Conservation (phyloP, 1,140 invertebrate species). For the Zelostemma sp. region DNA sequence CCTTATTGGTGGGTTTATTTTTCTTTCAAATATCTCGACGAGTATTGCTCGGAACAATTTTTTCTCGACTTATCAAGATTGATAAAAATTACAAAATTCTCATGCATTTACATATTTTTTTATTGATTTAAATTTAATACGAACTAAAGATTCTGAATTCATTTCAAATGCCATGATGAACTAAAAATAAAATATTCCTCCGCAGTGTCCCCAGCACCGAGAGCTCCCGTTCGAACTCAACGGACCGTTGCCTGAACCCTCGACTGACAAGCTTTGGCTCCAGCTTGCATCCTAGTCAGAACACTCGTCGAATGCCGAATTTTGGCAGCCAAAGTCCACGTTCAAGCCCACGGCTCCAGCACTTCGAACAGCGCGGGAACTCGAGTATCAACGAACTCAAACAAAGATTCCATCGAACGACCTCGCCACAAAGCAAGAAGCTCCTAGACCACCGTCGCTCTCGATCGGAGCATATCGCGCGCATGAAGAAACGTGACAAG, state of each 20-base stretch:
- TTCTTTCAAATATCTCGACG: no score
- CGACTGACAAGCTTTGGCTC: constrained; percentile 59
- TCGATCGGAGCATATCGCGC: constrained; percentile 61
- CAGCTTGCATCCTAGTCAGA: constrained; percentile 65
- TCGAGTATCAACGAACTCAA: constrained; percentile 14
- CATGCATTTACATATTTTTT: no score
- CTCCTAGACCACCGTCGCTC: constrained; percentile 61
- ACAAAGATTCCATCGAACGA: constrained; percentile 46
- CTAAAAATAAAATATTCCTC: not conserved
- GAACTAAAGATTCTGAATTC: no score
- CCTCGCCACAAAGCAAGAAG: constrained; percentile 58
- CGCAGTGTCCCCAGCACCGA: constrained; percentile 56
- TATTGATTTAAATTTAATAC: no score
- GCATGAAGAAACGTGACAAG: constrained; percentile 55
- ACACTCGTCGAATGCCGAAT: constrained; percentile 65
- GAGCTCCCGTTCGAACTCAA: constrained; percentile 66
- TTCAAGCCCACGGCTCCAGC: constrained; percentile 63
- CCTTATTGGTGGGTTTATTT: constrained; percentile 38
- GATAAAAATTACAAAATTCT: not conserved
- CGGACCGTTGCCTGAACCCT: constrained; percentile 60
- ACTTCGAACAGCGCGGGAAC: constrained; percentile 56
- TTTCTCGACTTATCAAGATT: not conserved
- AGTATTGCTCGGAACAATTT: not conserved
- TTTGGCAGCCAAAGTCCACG: constrained; percentile 65
- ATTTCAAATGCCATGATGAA: not conserved